Evolutionary conservation across 2,113 vertebrate genomes (phyloP), one percentile per base, ranked within the genome.

Genomic region (Deroptyus accipitrinus): DNA sequence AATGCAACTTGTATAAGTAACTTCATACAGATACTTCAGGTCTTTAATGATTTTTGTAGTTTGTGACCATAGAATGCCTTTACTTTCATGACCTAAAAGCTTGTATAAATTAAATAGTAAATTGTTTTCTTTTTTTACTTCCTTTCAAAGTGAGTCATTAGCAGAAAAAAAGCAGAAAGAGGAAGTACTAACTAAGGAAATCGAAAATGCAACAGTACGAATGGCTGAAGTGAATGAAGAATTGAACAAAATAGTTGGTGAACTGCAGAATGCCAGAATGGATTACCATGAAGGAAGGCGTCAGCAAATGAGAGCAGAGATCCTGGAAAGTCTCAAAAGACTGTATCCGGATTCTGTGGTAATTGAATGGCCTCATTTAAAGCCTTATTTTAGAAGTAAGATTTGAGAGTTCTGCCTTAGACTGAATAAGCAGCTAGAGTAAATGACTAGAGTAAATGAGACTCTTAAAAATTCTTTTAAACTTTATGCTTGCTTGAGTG

Each of bases 291-390:
- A 99, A 88, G 98, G 98, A 63, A 98, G 85, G 37, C 96, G 98
- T 3, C 98, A 99, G 86, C 98, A 98, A 92, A 98, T 95, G 95
- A 98, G 97, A 95, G 98, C 98, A 31, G 99, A 99, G 91, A 86
- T 98, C 66, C 94, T 99, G 28, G 98, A 99, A 39, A 98, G 95
- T 88, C 98, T 99, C 23, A 97, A 93, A 89, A 98, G 98, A 75
- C 98, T 99, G 0, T 99, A 98, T 91, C 99, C 99, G 0, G 98
- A 99, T 41, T 85, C 96, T 18, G 98, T 99, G 99, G 99, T 99
- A 98, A 98, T 85, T 83, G n/a, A 69, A 41, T 73, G 28, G n/a
- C 20, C 13, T 93, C 4, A 35, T 72, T 92, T 54, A n/a, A 51
- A 37, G 27, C 13, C 28, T 84, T n/a, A 3, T 23, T 59, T 88